Base-by-base conservation (phyloP, 2,888 invertebrate genomes). In the Platypus cylindrus region DNA sequence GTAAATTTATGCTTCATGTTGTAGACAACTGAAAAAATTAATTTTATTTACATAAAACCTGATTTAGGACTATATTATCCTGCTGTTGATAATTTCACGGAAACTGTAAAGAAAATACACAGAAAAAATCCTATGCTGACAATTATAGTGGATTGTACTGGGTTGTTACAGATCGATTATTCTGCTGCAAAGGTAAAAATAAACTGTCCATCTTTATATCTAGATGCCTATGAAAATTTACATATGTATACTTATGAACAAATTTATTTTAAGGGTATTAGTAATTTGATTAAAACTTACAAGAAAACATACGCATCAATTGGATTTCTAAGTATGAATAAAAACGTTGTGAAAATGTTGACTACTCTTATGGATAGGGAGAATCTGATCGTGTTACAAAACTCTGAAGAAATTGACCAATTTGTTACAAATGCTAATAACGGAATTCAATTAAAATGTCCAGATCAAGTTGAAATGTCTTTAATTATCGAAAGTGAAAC, bases 51-150 rank as follows among this genome's bases (percentile, higher is more conserved):
- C 27, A 61, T 79, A 16, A 70, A 69, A 45, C 77, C 81, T 2
- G 68, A 73, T 44, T 60, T 72, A 31, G 79, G 79, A 31, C 60
- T 84, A 32, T 73, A 72, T 53, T 86, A 79, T 62, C 72, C 82
- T 17, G 76, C 78, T 30, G 72, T 75, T 2, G 78, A 79, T 55
- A 70, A 67, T 45, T 56, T 82, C 25, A 67, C 71, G 5, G 64
- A 67, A 29, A 67, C 68, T 48, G 62, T 81, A 32, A 58, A 58
- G 20, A 61, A 67, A 31, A 66, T 70, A 5, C 47, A 48, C 30
- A 45, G 38, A 7, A 69, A 67, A 18, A 43, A 56, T 28, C 55
- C 59, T 40, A 52, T 63, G 17, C 63, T 62, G n/a, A 71, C 73
- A 1, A 52, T 77, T 16, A 66, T 73, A 1, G 51, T 86, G 1